These are phyloP conservation scores for Pocillopora verrucosa DNA, from an alignment of 64 coral and sea anemone species.

Conservation along the genomic window DNA sequence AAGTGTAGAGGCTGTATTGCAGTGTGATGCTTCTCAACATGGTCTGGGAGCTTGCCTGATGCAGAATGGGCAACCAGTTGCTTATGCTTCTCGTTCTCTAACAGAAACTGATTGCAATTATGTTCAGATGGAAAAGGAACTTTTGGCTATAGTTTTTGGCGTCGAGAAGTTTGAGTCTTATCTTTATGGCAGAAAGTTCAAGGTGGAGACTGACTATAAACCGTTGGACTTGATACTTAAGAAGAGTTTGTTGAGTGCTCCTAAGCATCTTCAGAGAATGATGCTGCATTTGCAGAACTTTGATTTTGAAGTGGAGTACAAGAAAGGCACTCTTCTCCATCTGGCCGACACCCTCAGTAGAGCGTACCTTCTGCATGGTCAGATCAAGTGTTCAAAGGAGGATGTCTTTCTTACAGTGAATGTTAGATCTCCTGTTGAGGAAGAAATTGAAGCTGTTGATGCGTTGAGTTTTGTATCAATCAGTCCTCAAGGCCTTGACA, in stretches of 20 bases:
- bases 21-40: constrained; percentile 32
- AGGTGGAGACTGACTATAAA: constrained; percentile 13
- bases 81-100: constrained; percentile 2
- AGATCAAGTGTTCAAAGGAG: constrained; percentile 2
- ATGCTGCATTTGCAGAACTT: constrained; percentile 48
- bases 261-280: constrained; percentile 20
- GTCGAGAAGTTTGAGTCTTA: constrained; percentile 13
- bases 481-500: constrained; percentile 22
- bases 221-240: constrained; percentile 6
- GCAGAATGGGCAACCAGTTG: constrained; percentile 25
- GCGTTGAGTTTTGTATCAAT: background rate
- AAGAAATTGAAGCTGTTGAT: too few species aligned
- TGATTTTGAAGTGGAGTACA: constrained; percentile 25
- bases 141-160: background rate
- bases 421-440: background rate
- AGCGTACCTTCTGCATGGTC: background rate
- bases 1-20: constrained; percentile 1
- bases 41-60: constrained; percentile 37
- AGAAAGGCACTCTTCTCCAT: constrained; percentile 17
- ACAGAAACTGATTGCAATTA: background rate
- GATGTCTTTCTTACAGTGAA: constrained; percentile 39
- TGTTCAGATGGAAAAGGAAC: background rate
- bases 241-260: constrained; percentile 19
- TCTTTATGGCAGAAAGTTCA: constrained; percentile 2
- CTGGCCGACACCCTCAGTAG: constrained; percentile 49